A percentile compares a stretch with the other conserved stretches of the same genome.
Conservation (phyloP, 2,888 invertebrate genomes). For the Pterostichus niger region DNA sequence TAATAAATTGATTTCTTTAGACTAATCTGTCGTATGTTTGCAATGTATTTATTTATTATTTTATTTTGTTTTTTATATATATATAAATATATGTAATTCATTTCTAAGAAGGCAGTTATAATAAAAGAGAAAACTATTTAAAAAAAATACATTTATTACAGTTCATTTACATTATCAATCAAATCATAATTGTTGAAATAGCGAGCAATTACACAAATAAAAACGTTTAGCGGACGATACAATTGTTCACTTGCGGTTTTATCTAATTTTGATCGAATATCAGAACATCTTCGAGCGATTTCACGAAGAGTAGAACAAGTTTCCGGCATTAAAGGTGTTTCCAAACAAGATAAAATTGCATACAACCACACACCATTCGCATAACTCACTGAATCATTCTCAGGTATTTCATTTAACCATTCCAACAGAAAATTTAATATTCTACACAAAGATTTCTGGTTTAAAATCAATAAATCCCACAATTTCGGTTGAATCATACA, state of each 20-base stretch:
- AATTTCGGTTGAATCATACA: slow-evolving; percentile 73
- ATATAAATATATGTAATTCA: slow-evolving; percentile 58
- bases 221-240: slow-evolving; percentile 81
- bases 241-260: slow-evolving; percentile 74
- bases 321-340: slow-evolving; percentile 84
- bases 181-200: slow-evolving; percentile 87
- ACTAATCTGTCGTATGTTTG: not conserved
- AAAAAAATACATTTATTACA: not conserved
- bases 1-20: slow-evolving; percentile 8
- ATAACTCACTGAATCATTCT: slow-evolving; percentile 73
- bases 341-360: slow-evolving; percentile 82
- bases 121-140: not conserved
- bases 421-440: slow-evolving; percentile 78
- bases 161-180: slow-evolving; percentile 77
- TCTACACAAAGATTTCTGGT: slow-evolving; percentile 76
- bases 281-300: slow-evolving; percentile 82
- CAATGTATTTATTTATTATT: slow-evolving; percentile 45
- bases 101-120: slow-evolving; percentile 46
- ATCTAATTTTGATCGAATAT: slow-evolving; percentile 78
- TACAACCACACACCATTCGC: slow-evolving; percentile 85
- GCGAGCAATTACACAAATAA: slow-evolving; percentile 85
- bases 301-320: slow-evolving; percentile 83
- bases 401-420: slow-evolving; percentile 75
- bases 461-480: slow-evolving; percentile 76
- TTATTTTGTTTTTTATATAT: no score